Conservation (phyloP, 2,113 vertebrate genomes). For the cat (Felis catus) region DNA sequence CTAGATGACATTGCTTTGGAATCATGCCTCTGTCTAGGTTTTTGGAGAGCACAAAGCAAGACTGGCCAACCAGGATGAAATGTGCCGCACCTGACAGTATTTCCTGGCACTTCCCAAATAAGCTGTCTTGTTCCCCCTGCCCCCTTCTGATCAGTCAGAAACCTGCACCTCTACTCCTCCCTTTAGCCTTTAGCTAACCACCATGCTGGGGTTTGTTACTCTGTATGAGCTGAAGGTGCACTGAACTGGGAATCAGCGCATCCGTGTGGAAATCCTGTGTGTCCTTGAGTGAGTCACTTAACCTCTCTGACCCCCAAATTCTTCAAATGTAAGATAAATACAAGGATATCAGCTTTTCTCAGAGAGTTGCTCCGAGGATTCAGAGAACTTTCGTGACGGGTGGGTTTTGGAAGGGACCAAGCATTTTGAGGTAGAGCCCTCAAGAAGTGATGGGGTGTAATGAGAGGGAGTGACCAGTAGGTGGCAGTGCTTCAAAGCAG, state of each 20-base stretch:
- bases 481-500: slow-evolving; percentile 76
- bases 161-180: background rate
- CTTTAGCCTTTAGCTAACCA: background rate
- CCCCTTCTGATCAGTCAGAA: background rate
- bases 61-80: background rate
- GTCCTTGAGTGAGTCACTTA: background rate
- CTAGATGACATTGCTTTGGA: background rate
- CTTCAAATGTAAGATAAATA: background rate
- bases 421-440: background rate
- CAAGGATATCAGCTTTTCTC: background rate
- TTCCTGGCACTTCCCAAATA: background rate
- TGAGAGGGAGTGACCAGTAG: slow-evolving; percentile 69
- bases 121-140: background rate
- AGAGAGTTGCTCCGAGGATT: background rate
- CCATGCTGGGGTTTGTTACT: background rate
- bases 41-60: background rate
- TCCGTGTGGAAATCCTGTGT: background rate
- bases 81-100: accelerated
- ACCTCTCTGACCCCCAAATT: background rate
- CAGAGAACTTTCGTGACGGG: background rate
- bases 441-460: background rate
- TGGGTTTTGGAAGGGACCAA: background rate
- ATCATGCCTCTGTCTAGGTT: background rate
- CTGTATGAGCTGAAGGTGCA: background rate
- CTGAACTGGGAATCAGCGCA: background rate